Base-by-base conservation (phyloP, 2,888 invertebrate genomes). In the Drosophila conformis region DNA sequence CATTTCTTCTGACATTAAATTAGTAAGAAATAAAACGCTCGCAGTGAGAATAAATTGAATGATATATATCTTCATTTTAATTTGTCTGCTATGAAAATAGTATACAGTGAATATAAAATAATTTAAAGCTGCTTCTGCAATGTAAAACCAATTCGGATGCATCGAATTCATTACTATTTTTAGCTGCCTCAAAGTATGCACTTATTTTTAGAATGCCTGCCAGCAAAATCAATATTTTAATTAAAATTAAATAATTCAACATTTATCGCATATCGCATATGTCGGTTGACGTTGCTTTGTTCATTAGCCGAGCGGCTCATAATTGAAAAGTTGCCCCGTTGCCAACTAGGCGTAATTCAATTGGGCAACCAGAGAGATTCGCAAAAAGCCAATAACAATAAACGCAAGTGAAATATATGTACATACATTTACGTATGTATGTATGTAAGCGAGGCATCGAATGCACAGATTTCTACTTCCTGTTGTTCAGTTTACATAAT, bases 161-260 rank as follows among this genome's bases (percentile, higher is more conserved):
- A 33, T 35, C 54, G 42, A 31, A 35, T 25, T 53, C 10, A 52
- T 52, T 52, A 31, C n/a, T 31, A 52, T 57, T 42, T 42, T 25
- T 10, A 15, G 31, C 25, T 2, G 68, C 76, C 76, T 58, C 2
- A 76, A 72, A 76, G 69, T 73, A 79, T 66, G 69, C 69, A 56
- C 62, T 52, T 27, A 58, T 46, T 69, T 76, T 60, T 31, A 25
- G 60, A 48, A 21, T 35, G 35, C 69, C 63, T 8, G 35, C 42
- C 18, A 40, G 6, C 62, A 58, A 63, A 35, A 63, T 53, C 51
- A 18, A n/a, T 60, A 75, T 82, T 86, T 82, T 82, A 84, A 88
- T 86, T 87, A 82, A 84, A 76, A 73, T 75, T 88, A 69, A 86
- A 88, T 84, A 84, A 88, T 87, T 85, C 66, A 82, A 76, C 79